Base-by-base conservation (phyloP, 2,888 invertebrate genomes). In the Endomychus coccineus region DNA sequence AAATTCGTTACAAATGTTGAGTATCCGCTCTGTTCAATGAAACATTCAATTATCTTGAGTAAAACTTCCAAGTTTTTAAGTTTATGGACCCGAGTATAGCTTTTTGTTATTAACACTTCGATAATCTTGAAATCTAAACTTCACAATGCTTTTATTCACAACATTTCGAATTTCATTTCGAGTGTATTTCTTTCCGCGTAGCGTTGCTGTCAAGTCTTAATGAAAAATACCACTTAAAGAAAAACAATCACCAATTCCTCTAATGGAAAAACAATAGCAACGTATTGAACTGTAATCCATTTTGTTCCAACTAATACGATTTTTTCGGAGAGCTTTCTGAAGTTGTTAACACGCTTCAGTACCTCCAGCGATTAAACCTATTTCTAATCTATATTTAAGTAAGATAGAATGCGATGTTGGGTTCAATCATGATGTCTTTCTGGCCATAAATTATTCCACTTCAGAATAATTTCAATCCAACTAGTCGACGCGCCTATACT, bases 31-130 rank as follows among this genome's bases (percentile, higher is more conserved):
- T n/a, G n/a, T n/a, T n/a, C n/a, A 24, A 15, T n/a, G 7, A 7
- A 21, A 5, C 32, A 17, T 11, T 21, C 34, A 25, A 34, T 27
- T 12, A 10, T 17, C 22, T 3, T 21, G 12, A 28, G 27, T 11
- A 13, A 35, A 35, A 16, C 19, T 24, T 34, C 19, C 4, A 12
- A 10, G 15, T 17, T 27, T 27, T 21, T 21, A 27, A 22, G 15
- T 21, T 21, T 22, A 28, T 9, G 6, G 21, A 5, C 27, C n/a
- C n/a, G 27, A 23, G 17, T 35, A 35, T 27, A 28, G 28, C 28
- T 36, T 51, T 42, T n/a, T 28, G 22, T 30, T 48, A 44, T 45
- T 39, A 33, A 45, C 45, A 49, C 50, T 51, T 49, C 50, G 46
- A 41, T 44, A 30, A 43, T 48, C 50, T 49, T 50, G 45, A 52